Evolutionary conservation across 2,888 invertebrate species (phyloP), one percentile per base, ranked within the genome.

Genomic region (Lysandra bellargus): DNA sequence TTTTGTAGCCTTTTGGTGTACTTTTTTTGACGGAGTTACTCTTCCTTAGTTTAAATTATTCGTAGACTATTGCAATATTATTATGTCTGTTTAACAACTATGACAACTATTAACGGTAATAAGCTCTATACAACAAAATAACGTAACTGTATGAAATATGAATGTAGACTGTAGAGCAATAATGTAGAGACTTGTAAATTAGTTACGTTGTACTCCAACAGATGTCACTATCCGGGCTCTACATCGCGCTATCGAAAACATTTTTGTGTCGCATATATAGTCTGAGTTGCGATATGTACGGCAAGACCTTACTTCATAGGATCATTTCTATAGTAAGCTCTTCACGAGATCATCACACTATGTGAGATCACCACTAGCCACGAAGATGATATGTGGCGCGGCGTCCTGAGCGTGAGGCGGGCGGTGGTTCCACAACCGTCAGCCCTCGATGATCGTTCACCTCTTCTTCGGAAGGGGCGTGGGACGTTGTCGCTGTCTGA

Each of bases 251-350:
- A 64, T 64, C 23, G 64, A 64, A 64, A 64, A 23, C 64, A 64
- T 64, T 1, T 30, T 9, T 9, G 64, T 64, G 4, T 64, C 30
- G 30, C 1, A 9, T 74, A 74, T n/a, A 44, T 44, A 74, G 40
- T 74, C 74, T n/a, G 4, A 7, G 44, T 17, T 2, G n/a, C 9
- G 5, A 0, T 7, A 0, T 23, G 7, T n/a, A 74, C 80, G 81
- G 37, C 76, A 85, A 85, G 86, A 85, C 84, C 83, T 86, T 84
- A 84, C 83, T 84, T 85, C 83, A 85, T 85, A 83, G 84, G 85
- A 85, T 85, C 84, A 86, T 85, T 85, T 86, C 85, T 85, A 85
- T 86, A 86, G 86, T 85, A 86, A 86, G 86, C 84, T 86, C 85
- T 86, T 85, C 85, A 81, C 83, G 84, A 85, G 84, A 85, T 81